These are phyloP conservation scores for Paralichthys olivaceus DNA, from an alignment of 2,113 vertebrate genomes.

Conservation along the genomic window DNA sequence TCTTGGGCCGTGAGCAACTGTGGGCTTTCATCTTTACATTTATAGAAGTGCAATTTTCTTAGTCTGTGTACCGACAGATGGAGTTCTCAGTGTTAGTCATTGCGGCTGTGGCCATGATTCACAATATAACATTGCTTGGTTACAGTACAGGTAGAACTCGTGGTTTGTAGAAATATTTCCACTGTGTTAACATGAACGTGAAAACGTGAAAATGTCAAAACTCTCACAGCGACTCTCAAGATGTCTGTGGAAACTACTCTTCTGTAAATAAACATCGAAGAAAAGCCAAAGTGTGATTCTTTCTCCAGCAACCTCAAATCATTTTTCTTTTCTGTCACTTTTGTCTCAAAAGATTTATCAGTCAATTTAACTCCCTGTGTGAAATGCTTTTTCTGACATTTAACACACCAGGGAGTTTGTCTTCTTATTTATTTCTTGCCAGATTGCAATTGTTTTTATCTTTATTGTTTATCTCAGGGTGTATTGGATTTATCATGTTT, in stretches of 20 bases:
- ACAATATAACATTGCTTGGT: slow-evolving; percentile 33
- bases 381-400: slow-evolving; percentile 1
- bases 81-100: slow-evolving; percentile 48
- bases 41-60: slow-evolving; percentile 66
- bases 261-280: slow-evolving; percentile 81
- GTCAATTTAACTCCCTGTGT: neutral
- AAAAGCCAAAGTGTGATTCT: slow-evolving; percentile 31
- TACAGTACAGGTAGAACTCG: slow-evolving; percentile 51
- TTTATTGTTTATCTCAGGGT: neutral
- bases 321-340: slow-evolving; percentile 2
- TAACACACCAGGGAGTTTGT: neutral
- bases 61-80: slow-evolving; percentile 44
- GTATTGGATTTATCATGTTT: too few relatives aligned
- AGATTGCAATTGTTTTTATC: too few relatives aligned
- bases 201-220: slow-evolving; percentile 68
- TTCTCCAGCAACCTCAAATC: neutral
- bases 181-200: slow-evolving; percentile 67
- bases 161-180: slow-evolving; percentile 67
- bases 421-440: too few relatives aligned
- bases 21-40: slow-evolving; percentile 50
- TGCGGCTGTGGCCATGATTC: slow-evolving; percentile 25
- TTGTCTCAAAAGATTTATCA: slow-evolving; percentile 11
- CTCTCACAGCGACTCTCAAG: slow-evolving; percentile 53
- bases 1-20: slow-evolving; percentile 33
- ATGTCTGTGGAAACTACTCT: slow-evolving; percentile 68